phyloP scores from a whole-genome alignment of 2,888 invertebrate species.

The Temnothorax unifasciatus region DNA sequence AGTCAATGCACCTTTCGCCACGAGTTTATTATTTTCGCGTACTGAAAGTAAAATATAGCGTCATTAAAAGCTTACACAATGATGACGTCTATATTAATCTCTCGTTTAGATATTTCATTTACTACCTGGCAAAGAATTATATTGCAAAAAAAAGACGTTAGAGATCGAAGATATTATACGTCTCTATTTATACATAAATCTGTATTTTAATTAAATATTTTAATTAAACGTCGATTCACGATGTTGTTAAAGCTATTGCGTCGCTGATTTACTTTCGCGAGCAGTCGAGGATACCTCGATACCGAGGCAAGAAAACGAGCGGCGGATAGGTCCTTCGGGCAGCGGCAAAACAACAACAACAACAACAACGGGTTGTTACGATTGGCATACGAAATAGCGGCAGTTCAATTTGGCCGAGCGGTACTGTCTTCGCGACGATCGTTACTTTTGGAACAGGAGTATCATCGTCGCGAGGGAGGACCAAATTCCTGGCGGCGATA shows the following conservation, averaged over 20 bases:
- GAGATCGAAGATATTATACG: neutral
- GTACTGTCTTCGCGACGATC: conserved; percentile 48
- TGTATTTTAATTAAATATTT: conserved; percentile 32
- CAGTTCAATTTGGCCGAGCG: conserved; percentile 51
- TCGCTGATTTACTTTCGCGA: conserved; percentile 9
- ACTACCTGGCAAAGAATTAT: neutral
- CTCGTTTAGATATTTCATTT: neutral
- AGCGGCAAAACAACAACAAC: conserved; percentile 25
- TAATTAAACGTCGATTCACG: conserved; percentile 39
- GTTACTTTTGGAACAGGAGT: conserved; percentile 43
- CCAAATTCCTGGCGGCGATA: conserved; percentile 51
- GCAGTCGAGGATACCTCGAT: neutral
- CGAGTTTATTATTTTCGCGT: neutral
- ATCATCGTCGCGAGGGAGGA: conserved; percentile 41
- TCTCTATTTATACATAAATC: neutral
- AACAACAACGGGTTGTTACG: conserved; percentile 15
- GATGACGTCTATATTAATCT: neutral
- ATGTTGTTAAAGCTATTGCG: conserved; percentile 8
- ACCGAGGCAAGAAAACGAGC: conserved; percentile 13
- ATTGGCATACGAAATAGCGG: conserved; percentile 53
- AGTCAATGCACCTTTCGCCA: neutral
- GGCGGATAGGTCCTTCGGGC: conserved; percentile 21
- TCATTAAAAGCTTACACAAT: neutral
- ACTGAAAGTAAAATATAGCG: neutral
- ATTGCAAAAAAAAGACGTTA: neutral